Evolutionary conservation across 1,140 invertebrate genomes (phyloP).

Genomic region (Akabosia matsudoensis): DNA sequence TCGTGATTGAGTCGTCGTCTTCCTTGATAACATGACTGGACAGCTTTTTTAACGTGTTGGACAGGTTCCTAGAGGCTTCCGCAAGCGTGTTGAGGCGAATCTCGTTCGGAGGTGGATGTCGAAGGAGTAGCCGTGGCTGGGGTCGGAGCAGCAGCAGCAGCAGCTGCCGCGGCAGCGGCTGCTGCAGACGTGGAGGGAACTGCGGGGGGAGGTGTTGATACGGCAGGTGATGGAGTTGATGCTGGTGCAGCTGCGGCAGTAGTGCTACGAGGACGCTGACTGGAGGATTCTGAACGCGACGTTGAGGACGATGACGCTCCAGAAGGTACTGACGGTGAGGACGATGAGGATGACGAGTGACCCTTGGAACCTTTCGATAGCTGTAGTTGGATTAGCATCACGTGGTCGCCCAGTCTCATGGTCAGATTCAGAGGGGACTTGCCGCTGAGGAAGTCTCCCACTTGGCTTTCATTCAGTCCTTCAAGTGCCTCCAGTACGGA

Average conservation of each 20-base stretch:
- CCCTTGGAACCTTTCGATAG: slow-evolving; percentile 69
- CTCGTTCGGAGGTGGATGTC: slow-evolving; percentile 56
- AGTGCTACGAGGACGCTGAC: slow-evolving; percentile 40
- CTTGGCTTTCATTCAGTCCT: slow-evolving; percentile 87
- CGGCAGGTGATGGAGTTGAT: slow-evolving; percentile 37
- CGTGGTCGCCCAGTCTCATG: slow-evolving; percentile 90
- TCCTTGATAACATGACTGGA: slow-evolving; percentile 73
- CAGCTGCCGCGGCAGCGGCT: slow-evolving; percentile 34
- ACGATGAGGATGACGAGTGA: slow-evolving; percentile 31
- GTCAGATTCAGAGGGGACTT: slow-evolving; percentile 89
- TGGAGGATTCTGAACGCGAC: slow-evolving; percentile 46
- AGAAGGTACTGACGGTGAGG: slow-evolving; percentile 36
- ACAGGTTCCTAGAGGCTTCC: slow-evolving; percentile 84
- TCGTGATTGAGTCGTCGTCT: slow-evolving; percentile 74
- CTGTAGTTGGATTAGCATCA: slow-evolving; percentile 94
- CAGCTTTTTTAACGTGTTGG: slow-evolving; percentile 83
- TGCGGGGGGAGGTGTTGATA: slow-evolving; percentile 25
- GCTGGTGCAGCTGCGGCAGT: not conserved
- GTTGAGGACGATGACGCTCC: slow-evolving; percentile 34
- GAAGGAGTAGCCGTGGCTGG: slow-evolving; percentile 34
- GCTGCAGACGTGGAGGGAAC: slow-evolving; percentile 19
- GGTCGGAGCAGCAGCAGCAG: slow-evolving; percentile 30
- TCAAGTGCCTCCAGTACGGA: slow-evolving; percentile 92
- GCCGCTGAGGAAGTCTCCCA: slow-evolving; percentile 80
- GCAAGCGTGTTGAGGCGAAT: slow-evolving; percentile 60